These are phyloP conservation scores for Nymphalis polychloros DNA, from an alignment of 2,888 invertebrate genomes.

Conservation along the genomic window DNA sequence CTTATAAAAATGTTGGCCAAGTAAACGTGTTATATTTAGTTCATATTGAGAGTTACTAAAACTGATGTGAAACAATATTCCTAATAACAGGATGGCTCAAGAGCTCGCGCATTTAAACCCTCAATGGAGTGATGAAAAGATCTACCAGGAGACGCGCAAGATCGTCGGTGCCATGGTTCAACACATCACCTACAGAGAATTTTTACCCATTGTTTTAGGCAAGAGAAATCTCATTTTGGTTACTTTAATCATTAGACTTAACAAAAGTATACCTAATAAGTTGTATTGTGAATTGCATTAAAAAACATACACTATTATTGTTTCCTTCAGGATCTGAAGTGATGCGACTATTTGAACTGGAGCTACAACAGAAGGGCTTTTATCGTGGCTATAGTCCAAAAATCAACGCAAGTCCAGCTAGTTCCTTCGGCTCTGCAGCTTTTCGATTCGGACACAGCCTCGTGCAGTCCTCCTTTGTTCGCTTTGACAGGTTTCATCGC, in stretches of 20 bases:
- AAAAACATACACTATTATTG: not conserved
- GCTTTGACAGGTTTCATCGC: slow-evolving; percentile 86
- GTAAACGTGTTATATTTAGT: too few relatives aligned
- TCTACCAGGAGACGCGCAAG: slow-evolving; percentile 91
- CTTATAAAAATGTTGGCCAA: too few relatives aligned
- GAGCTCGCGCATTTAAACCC: slow-evolving; percentile 87
- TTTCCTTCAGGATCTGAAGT: slow-evolving; percentile 84
- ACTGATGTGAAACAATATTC: not conserved
- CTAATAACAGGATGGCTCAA: slow-evolving; percentile 83
- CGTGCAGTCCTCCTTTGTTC: slow-evolving; percentile 88
- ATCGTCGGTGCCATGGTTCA: slow-evolving; percentile 91
- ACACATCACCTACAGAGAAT: slow-evolving; percentile 92
- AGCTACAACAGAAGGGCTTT: slow-evolving; percentile 85
- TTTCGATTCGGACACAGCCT: slow-evolving; percentile 94
- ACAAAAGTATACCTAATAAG: not conserved
- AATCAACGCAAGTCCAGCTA: slow-evolving; percentile 88
- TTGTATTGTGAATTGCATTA: not conserved
- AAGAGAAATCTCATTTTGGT: not conserved
- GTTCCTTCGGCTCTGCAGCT: slow-evolving; percentile 90
- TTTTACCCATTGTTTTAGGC: slow-evolving; percentile 90
- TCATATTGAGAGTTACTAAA: too few relatives aligned
- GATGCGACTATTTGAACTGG: slow-evolving; percentile 87
- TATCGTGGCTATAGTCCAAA: slow-evolving; percentile 86
- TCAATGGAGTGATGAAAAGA: slow-evolving; percentile 93
- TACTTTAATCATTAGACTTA: not conserved